Base-by-base conservation (phyloP, 2,113 vertebrate genomes). In the Cnemophilus loriae region DNA sequence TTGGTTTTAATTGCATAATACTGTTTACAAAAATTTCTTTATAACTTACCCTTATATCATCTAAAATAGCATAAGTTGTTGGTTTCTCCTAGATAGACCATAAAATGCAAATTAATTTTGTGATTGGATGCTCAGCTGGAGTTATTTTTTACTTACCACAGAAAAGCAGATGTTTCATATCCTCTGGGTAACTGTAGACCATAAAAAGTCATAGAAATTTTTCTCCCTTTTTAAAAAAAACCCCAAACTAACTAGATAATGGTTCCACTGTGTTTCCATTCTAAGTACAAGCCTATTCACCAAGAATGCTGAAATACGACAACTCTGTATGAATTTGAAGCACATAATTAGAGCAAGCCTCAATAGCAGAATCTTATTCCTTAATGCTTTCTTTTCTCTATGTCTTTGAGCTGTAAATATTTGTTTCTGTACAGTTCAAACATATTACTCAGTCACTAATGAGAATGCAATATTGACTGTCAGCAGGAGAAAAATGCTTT, bases 81-180 rank as follows among this genome's bases (percentile, higher is more conserved):
- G 22, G 7, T 76, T 16, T 79, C n/a, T 65, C 46, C 91, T 83
- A 42, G 42, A 67, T 7, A 71, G 28, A 78, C 17, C 28, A 59
- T 70, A 84, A 90, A 94, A 84, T 77, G 59, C 14, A 92, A 55
- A 90, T 65, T 88, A 83, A 83, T 90, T 88, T 74, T 83, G 41
- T 83, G 85, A 93, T 49, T 92, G 57, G 49, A 69, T 73, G 42
- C 67, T 90, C 88, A 90, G 55, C 65, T 88, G 88, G 75, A 86
- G 71, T 50, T 90, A 42, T 61, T 85, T 10, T 5, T 93, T 92
- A 79, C 41, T 95, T 90, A 94, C 67, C 71, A n/a, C 55, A 84
- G 71, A 84, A 74, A 96, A 94, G 11, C 94, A 94, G 85, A 94
- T 87, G 88, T 88, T 95, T 95, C 63, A 33, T 88, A 79, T 50